These are phyloP conservation scores for Gambusia yucatana DNA, from an alignment of 2,797 vertebrate species.

Conservation along the genomic window DNA sequence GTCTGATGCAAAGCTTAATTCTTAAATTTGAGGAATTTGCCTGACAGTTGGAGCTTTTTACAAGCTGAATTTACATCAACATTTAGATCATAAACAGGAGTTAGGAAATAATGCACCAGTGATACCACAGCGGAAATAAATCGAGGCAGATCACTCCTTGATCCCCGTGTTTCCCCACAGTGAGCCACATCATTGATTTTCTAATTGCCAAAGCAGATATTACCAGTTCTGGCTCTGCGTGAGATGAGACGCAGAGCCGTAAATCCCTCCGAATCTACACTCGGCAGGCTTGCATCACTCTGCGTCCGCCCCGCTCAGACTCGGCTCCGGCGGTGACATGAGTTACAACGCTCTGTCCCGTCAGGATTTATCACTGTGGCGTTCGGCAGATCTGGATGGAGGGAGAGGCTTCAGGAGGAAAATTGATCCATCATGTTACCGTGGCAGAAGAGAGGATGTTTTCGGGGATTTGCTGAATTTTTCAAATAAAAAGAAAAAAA, in stretches of 20 bases:
- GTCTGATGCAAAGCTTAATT: background rate
- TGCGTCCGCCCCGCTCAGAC: conserved; percentile 58
- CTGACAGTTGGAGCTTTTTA: background rate
- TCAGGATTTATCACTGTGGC: conserved; percentile 63
- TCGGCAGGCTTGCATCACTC: conserved; percentile 44
- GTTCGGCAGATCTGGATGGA: conserved; percentile 48
- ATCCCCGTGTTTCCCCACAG: conserved; percentile 30
- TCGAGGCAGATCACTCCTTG: background rate
- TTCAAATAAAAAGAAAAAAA: conserved; percentile 6
- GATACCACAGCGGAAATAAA: background rate
- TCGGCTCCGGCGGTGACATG: conserved; percentile 40
- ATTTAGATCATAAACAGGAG: background rate
- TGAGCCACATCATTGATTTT: conserved; percentile 23
- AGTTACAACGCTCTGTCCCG: conserved; percentile 45
- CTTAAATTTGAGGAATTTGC: background rate
- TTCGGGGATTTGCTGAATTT: conserved; percentile 19
- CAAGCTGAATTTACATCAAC: background rate
- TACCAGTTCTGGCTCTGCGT: conserved; percentile 36
- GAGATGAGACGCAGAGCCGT: conserved; percentile 50
- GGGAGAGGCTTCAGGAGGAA: conserved; percentile 12
- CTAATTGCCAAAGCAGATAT: conserved; percentile 63
- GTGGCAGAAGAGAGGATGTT: conserved; percentile 30
- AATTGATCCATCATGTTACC: conserved; percentile 55
- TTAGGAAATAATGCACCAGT: background rate
- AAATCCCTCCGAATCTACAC: conserved; percentile 51